phyloP scores from a whole-genome alignment of 2,888 invertebrate species.

The Liodrosophila aerea region DNA sequence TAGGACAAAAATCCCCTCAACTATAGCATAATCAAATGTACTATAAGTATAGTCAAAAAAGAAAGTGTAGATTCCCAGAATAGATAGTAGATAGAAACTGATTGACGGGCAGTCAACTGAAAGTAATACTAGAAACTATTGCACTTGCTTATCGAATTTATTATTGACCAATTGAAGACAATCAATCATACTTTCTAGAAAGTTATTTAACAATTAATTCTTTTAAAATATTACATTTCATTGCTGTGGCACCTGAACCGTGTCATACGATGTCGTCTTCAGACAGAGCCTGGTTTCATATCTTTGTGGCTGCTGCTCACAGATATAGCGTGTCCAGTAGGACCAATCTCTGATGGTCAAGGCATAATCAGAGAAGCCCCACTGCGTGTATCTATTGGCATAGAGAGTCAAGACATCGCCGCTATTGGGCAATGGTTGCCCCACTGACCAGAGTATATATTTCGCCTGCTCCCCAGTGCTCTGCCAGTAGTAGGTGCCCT shows the following conservation, averaged over 20 bases:
- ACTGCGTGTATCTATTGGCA: background rate
- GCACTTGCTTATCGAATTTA: no score
- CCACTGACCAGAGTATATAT: constrained; percentile 43
- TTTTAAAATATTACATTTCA: background rate
- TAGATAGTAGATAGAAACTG: no score
- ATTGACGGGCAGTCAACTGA: no score
- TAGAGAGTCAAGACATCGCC: constrained; percentile 20
- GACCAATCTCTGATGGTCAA: constrained; percentile 3
- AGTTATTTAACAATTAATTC: no score
- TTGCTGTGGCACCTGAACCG: background rate
- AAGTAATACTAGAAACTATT: no score
- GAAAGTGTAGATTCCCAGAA: no score
- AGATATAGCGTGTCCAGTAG: background rate
- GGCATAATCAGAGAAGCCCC: constrained; percentile 4
- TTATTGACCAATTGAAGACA: no score
- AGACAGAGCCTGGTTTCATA: constrained; percentile 18
- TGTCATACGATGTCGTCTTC: constrained; percentile 10
- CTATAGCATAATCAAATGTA: no score
- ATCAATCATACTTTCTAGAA: no score
- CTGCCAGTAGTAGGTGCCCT: constrained; percentile 48
- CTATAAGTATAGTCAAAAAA: no score
- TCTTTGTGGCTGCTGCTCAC: constrained; percentile 14
- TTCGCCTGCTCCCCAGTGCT: constrained; percentile 36
- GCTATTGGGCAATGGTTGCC: constrained; percentile 24
- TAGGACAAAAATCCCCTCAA: background rate